A percentile compares a stretch with the other conserved stretches of the same genome.
These are phyloP conservation scores for Heterotilapia buettikoferi DNA, from an alignment of 2,113 vertebrate species.

Conservation along the genomic window DNA sequence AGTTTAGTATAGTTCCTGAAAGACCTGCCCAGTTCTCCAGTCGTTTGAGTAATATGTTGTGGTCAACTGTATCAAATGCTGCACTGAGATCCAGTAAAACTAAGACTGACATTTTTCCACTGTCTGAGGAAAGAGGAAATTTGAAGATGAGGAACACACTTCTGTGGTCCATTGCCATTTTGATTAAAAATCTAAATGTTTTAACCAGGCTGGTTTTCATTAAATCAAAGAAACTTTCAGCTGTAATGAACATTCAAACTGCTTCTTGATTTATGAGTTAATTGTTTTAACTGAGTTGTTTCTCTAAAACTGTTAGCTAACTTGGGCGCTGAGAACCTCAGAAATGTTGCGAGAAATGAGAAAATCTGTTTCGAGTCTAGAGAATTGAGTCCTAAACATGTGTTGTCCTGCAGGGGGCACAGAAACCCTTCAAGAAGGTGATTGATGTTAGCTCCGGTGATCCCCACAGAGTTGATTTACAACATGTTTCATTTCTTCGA, in stretches of 20 bases:
- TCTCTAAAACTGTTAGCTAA: not conserved
- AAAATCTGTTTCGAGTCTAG: not conserved
- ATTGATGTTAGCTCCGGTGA: constrained; percentile 42
- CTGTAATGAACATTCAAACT: not conserved
- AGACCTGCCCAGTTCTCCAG: too few species aligned
- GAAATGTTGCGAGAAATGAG: not conserved
- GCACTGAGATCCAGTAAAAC: too few species aligned
- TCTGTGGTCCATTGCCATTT: not conserved
- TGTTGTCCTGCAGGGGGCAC: constrained; percentile 2
- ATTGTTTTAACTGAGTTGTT: not conserved
- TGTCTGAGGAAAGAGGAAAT: too few species aligned
- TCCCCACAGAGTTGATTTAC: constrained; percentile 31
- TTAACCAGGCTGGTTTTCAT: not conserved
- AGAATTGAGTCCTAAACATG: not conserved
- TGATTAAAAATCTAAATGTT: not conserved
- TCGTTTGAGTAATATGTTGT: too few species aligned
- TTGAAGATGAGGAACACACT: not conserved
- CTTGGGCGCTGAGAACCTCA: not conserved
- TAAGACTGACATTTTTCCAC: too few species aligned
- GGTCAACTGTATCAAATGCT: too few species aligned
- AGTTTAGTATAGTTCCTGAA: too few species aligned
- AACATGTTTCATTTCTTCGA: constrained; percentile 50
- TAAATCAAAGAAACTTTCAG: not conserved
- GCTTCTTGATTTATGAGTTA: not conserved
- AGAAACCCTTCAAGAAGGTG: constrained; percentile 17